A percentile compares a stretch with the other conserved stretches of the same genome.
Evolutionary conservation across 2,797 vertebrate genomes (phyloP).

Genomic region (Sebastes variabilis): DNA sequence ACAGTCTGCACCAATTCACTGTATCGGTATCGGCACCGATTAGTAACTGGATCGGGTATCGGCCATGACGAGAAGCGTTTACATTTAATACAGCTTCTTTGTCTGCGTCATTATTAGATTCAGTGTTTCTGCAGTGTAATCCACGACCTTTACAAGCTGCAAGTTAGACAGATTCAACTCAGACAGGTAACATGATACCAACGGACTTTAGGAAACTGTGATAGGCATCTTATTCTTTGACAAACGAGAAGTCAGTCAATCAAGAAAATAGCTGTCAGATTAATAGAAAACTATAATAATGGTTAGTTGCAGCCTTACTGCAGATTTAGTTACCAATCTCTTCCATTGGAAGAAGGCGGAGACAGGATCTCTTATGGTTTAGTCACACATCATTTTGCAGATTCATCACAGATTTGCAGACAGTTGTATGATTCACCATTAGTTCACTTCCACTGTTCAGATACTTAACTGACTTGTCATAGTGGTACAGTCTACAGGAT

Average conservation of each 20-base stretch:
- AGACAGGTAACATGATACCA: too few relatives aligned
- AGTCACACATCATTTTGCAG: constrained; percentile 2
- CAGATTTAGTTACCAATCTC: neutral
- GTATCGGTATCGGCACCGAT: too few relatives aligned
- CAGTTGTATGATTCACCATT: constrained; percentile 36
- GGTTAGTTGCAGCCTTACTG: neutral
- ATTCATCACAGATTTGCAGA: constrained; percentile 38
- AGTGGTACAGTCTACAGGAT: neutral
- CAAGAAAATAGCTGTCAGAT: neutral
- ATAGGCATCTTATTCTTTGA: neutral
- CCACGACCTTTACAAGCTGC: too few relatives aligned
- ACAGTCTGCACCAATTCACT: neutral
- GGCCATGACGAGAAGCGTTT: neutral
- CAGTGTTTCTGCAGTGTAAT: too few relatives aligned
- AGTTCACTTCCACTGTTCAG: neutral
- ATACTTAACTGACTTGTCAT: neutral
- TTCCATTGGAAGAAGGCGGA: neutral
- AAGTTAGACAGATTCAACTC: too few relatives aligned
- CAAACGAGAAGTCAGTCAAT: neutral
- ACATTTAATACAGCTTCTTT: neutral
- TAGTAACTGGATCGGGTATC: neutral
- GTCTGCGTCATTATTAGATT: neutral
- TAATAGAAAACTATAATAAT: neutral
- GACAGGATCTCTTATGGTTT: neutral
- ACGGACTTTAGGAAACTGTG: neutral